Percentiles rank a stretch among this genome's conserved stretches.
Evolutionary conservation across 2,113 vertebrate genomes (phyloP).

Genomic region (Ceratotherium simum): DNA sequence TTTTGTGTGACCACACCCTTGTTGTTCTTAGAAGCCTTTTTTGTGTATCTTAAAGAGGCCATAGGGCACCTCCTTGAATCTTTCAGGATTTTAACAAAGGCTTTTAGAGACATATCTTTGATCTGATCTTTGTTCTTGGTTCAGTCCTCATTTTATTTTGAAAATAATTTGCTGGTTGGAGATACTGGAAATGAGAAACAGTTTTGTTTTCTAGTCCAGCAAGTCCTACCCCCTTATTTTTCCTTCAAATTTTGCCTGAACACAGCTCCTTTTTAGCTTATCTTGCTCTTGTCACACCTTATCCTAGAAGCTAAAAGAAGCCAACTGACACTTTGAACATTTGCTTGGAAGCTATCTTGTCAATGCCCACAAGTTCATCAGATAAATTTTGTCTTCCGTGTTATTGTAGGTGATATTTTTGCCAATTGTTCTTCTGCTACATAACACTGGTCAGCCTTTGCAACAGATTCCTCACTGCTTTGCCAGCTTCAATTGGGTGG

Average conservation of each 20-base stretch:
- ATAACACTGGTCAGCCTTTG: background rate
- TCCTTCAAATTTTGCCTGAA: constrained; percentile 11
- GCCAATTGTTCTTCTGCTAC: background rate
- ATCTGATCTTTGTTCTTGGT: constrained; percentile 19
- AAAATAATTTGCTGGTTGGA: background rate
- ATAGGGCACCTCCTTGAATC: background rate
- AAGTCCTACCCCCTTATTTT: background rate
- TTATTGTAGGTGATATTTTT: background rate
- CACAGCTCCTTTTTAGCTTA: background rate
- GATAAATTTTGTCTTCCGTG: background rate
- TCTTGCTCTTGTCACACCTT: background rate
- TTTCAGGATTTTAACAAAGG: background rate
- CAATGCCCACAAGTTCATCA: background rate
- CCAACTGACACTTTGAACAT: background rate
- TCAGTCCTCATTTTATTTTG: background rate
- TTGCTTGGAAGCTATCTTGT: background rate
- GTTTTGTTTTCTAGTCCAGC: background rate
- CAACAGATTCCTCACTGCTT: background rate
- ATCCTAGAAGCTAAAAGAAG: background rate
- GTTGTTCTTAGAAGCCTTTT: background rate
- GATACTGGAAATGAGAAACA: background rate
- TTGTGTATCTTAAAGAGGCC: background rate
- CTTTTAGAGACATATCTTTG: background rate
- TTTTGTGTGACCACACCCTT: background rate
- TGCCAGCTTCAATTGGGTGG: background rate